phyloP scores from a whole-genome alignment of 2,113 vertebrate genomes.

The Monarcha castaneiventris region DNA sequence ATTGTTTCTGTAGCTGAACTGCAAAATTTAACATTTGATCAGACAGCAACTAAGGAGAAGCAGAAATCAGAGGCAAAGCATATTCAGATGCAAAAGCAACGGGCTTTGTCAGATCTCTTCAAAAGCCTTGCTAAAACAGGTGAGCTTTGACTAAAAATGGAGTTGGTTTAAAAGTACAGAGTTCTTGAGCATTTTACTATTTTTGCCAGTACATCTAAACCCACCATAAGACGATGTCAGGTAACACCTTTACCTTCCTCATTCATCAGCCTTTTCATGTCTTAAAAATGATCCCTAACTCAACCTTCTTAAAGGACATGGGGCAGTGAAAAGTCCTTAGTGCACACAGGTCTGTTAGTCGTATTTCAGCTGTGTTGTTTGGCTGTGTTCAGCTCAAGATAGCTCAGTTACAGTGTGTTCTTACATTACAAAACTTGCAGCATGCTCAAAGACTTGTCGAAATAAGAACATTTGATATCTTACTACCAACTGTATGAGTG shows the following conservation, averaged over 20 bases:
- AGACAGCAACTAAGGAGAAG: constrained; percentile 84
- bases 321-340: background rate
- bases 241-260: background rate
- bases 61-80: constrained; percentile 90
- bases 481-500: background rate
- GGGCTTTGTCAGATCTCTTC: constrained; percentile 92
- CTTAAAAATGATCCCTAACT: background rate
- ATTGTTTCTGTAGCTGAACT: constrained; percentile 83
- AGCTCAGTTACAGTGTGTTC: background rate
- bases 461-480: background rate
- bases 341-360: background rate
- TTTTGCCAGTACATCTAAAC: background rate
- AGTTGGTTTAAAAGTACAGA: background rate
- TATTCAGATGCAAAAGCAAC: constrained; percentile 93
- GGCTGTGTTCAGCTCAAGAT: background rate
- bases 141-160: constrained; percentile 30
- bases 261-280: background rate
- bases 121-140: constrained; percentile 86
- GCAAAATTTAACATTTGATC: constrained; percentile 81
- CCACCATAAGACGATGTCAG: background rate
- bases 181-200: background rate
- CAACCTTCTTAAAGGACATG: background rate
- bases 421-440: background rate
- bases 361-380: background rate
- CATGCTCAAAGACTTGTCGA: background rate